These are phyloP conservation scores for Corvus hawaiiensis DNA, from an alignment of 2,113 vertebrate genomes.

Conservation along the genomic window DNA sequence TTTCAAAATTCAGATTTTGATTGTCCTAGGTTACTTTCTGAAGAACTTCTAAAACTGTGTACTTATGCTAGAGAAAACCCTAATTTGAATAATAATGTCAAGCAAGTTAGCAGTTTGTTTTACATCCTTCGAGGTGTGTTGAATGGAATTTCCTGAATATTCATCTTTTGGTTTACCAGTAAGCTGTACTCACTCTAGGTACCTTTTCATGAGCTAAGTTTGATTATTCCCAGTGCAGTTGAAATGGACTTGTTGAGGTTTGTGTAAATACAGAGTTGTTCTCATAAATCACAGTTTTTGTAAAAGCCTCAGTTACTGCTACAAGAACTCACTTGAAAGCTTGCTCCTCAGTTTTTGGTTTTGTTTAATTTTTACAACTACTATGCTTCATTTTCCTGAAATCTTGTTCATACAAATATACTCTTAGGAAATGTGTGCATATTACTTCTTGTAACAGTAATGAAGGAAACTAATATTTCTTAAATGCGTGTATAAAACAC, in stretches of 20 bases:
- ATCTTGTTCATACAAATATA: background rate
- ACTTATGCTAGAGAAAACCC: background rate
- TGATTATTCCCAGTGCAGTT: background rate
- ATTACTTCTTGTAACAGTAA: background rate
- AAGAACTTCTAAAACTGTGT: background rate
- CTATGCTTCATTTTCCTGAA: background rate
- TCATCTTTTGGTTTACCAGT: background rate
- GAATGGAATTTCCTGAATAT: background rate
- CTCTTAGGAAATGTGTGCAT: background rate
- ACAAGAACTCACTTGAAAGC: background rate
- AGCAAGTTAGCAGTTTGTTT: background rate
- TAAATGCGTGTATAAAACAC: background rate
- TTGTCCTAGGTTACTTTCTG: conserved; percentile 7
- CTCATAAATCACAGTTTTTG: background rate
- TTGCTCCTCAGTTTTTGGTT: background rate
- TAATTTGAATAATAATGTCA: background rate
- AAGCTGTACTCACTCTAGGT: background rate
- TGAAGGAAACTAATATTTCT: background rate
- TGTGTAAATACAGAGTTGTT: conserved; percentile 4
- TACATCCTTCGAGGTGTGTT: background rate
- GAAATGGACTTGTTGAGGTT: background rate
- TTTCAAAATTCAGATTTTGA: conserved; percentile 27
- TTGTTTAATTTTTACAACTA: background rate
- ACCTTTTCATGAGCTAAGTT: background rate
- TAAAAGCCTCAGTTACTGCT: background rate